These are phyloP conservation scores for Pelusios castaneus DNA, from an alignment of 2,113 vertebrate genomes.

Conservation along the genomic window DNA sequence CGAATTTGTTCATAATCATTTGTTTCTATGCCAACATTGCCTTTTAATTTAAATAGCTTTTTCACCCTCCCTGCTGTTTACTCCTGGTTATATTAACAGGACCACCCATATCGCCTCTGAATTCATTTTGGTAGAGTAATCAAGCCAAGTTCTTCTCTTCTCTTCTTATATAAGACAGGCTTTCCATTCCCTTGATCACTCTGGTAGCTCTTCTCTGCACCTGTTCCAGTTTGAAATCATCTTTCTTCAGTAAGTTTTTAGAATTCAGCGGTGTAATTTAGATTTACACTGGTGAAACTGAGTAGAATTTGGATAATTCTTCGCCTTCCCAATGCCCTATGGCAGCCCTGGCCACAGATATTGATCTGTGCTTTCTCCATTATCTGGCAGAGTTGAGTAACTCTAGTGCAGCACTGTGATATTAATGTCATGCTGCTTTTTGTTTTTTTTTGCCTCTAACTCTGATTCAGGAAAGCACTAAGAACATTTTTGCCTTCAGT, in stretches of 20 bases:
- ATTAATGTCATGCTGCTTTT: background rate
- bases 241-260: background rate
- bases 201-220: too few species aligned
- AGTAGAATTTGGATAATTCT: background rate
- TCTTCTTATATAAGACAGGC: too few species aligned
- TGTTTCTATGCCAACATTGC: too few species aligned
- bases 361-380: background rate
- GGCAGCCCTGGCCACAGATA: background rate
- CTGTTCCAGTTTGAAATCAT: too few species aligned
- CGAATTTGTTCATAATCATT: too few species aligned
- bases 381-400: background rate
- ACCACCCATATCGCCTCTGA: too few species aligned
- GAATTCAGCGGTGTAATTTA: background rate
- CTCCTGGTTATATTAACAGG: too few species aligned
- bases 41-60: too few species aligned
- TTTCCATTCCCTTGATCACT: too few species aligned
- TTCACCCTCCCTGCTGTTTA: too few species aligned
- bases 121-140: too few species aligned
- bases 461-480: background rate
- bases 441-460: background rate
- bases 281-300: background rate
- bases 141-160: too few species aligned
- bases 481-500: background rate
- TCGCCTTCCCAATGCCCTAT: background rate
- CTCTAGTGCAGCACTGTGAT: background rate